These are phyloP conservation scores for Cromileptes altivelis DNA, from an alignment of 2,113 vertebrate species.

Conservation along the genomic window DNA sequence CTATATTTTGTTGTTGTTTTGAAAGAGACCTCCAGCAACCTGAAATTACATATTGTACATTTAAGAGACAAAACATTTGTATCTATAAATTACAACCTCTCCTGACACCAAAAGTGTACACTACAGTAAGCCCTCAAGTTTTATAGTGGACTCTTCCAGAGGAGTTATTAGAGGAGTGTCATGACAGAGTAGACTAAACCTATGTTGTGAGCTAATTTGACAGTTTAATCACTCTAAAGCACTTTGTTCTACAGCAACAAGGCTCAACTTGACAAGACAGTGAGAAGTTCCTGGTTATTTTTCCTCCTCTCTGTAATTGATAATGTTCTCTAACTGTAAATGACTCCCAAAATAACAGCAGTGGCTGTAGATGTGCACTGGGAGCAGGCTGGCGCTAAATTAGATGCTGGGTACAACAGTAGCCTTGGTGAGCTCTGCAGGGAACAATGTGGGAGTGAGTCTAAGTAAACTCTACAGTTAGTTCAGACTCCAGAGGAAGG, in stretches of 20 bases:
- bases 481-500: background rate
- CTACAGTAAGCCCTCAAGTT: background rate
- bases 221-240: background rate
- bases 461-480: constrained; percentile 25
- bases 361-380: constrained; percentile 4
- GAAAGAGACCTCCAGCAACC: too few species aligned
- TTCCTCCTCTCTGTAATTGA: constrained; percentile 2
- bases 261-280: constrained; percentile 5
- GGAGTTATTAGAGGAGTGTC: background rate
- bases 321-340: constrained; percentile 25
- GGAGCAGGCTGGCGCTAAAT: constrained; percentile 18
- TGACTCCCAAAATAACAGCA: constrained; percentile 33
- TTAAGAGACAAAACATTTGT: background rate
- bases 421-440: constrained; percentile 52
- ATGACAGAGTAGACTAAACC: background rate
- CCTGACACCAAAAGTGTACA: background rate
- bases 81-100: background rate
- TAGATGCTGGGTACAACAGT: constrained; percentile 27
- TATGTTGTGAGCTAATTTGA: too few species aligned
- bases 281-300: constrained; percentile 26
- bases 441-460: constrained; percentile 45
- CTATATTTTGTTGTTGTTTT: too few species aligned
- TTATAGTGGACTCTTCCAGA: too few species aligned
- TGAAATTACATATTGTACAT: too few species aligned
- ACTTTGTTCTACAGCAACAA: background rate